Evolutionary conservation across 2,888 invertebrate species (phyloP).

Genomic region (Yponomeuta malinellus): DNA sequence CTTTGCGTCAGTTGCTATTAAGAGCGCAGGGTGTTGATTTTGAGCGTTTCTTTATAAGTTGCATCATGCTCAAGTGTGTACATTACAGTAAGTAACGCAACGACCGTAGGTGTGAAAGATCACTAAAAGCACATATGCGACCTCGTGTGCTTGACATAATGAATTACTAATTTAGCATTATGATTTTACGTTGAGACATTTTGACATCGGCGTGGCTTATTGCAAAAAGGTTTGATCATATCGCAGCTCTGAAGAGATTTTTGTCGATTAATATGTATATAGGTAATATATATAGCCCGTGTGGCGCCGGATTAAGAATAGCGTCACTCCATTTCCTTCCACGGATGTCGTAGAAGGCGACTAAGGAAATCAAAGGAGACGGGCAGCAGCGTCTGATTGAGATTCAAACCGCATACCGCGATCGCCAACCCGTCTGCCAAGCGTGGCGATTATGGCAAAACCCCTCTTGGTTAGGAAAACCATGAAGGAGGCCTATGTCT

Average conservation of each 20-base stretch:
- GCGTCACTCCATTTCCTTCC: no score
- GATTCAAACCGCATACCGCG: no score
- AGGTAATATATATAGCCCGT: no score
- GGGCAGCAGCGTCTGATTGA: no score
- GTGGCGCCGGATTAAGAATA: no score
- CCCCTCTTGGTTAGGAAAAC: no score
- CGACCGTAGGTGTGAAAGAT: background rate
- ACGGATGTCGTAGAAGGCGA: no score
- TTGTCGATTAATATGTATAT: background rate
- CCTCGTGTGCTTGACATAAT: background rate
- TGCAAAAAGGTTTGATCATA: background rate
- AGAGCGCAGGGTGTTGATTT: slow-evolving; percentile 25
- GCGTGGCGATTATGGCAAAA: no score
- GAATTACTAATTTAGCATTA: background rate
- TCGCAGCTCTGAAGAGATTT: background rate
- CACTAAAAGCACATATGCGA: slow-evolving; percentile 1
- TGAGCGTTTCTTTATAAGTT: slow-evolving; percentile 25
- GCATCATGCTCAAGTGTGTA: background rate
- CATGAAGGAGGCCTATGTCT: no score
- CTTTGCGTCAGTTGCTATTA: slow-evolving; percentile 41
- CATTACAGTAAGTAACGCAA: background rate
- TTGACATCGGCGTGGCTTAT: background rate
- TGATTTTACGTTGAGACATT: background rate
- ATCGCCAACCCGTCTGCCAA: no score
- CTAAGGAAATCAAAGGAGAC: no score